Base-by-base conservation (phyloP, 2,888 invertebrate genomes). In the Auanema freiburgensis region DNA sequence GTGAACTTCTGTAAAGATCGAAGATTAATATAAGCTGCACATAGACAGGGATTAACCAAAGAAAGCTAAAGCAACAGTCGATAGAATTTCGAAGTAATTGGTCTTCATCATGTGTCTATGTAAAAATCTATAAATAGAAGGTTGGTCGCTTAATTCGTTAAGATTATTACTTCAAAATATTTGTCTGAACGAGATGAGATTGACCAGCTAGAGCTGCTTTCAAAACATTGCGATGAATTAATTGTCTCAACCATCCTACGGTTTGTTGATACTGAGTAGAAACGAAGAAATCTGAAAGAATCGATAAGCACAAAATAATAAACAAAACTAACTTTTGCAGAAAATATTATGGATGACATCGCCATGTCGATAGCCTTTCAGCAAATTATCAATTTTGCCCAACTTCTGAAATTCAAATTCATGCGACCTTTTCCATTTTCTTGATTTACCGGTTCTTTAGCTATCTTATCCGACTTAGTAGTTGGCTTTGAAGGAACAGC, bases 331-430 rank as follows among this genome's bases (percentile, higher is more conserved):
- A 56, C 61, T 25, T 59, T 41, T 57, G 23, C 53, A 80, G 74
- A 94, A 84, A 18, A 90, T 92, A 56, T 85, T 84, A 79, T 91
- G 89, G 18, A 95, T 85, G 0, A 93, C 92, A 86, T 90, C 90
- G 1, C 89, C 88, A 84, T 91, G 92, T 78, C 92, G 89, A 86
- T 91, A 94, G 85, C 89, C 90, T 69, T 91, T 88, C 24, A 96
- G 86, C 80, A 88, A 88, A 23, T 84, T 85, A 81, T 96, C 93
- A 84, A 89, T 89, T 70, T 78, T 80, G 33, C 80, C 76, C 51
- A 85, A 69, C 16, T 78, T 54, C 44, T 33, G 33, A 33, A 33
- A 33, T 33, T 5, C 33, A 33, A 5, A 5, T 33, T 8, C 33
- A 5, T 33, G 8, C 3, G 4, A 33, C 33, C n/a, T 33, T 33